phyloP scores from a whole-genome alignment of 2,888 invertebrate species.

The Crocallis elinguaria region DNA sequence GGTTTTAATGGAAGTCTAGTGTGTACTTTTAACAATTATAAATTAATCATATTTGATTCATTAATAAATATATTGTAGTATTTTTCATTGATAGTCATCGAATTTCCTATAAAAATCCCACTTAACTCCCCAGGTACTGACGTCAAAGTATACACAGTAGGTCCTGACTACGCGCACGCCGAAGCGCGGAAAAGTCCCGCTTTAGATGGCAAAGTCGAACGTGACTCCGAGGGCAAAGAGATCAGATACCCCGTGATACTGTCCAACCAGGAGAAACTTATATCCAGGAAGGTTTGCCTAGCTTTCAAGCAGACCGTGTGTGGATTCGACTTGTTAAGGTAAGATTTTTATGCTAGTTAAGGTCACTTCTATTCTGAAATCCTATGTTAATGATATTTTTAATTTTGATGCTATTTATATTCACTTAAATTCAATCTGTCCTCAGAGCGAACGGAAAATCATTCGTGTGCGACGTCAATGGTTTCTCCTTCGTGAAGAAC shows the following conservation, averaged over 20 bases:
- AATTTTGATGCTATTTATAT: too few species aligned
- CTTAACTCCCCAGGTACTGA: constrained; percentile 83
- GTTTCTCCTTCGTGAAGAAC: constrained; percentile 99
- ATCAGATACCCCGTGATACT: constrained; percentile 99
- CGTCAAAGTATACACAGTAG: constrained; percentile 98
- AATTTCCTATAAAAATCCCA: background rate
- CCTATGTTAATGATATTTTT: too few species aligned
- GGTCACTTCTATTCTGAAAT: too few species aligned
- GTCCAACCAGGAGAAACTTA: constrained; percentile 98
- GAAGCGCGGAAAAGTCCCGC: constrained; percentile 99
- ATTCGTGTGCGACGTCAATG: constrained; percentile 99
- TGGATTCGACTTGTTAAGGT: constrained; percentile 98
- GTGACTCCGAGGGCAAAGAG: constrained; percentile 99
- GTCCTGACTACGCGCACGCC: constrained; percentile 99
- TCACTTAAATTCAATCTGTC: constrained; percentile 3
- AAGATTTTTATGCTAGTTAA: constrained; percentile 35
- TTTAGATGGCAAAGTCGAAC: constrained; percentile 98
- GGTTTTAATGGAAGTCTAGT: too few species aligned
- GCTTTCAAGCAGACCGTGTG: constrained; percentile 99
- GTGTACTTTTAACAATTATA: too few species aligned
- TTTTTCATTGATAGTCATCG: background rate
- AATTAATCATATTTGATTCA: too few species aligned
- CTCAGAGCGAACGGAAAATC: constrained; percentile 98
- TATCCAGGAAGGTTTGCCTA: constrained; percentile 98
- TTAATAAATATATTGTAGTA: constrained; percentile 10